These are phyloP conservation scores for Lepilemur ruficaudatus DNA, from an alignment of 2,797 vertebrate genomes.

Conservation along the genomic window DNA sequence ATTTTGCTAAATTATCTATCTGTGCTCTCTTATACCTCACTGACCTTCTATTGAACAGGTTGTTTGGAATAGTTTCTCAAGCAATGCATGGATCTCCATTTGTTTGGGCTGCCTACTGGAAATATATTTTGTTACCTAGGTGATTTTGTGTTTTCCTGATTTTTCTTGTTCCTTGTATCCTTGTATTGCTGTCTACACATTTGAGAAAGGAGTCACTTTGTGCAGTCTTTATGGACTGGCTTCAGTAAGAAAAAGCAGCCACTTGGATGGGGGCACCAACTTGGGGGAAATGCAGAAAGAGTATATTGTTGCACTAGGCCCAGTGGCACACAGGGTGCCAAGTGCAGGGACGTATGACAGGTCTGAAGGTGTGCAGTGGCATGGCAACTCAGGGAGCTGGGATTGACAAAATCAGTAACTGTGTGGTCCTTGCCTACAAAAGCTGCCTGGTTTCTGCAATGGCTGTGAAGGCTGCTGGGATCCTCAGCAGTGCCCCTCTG, in stretches of 20 bases:
- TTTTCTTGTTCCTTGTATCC: background rate
- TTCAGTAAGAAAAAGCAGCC: background rate
- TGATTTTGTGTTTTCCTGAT: background rate
- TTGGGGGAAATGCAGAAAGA: background rate
- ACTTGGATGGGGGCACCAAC: background rate
- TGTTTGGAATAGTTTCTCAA: background rate
- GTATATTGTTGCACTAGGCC: background rate
- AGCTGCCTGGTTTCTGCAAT: background rate
- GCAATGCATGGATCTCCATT: background rate
- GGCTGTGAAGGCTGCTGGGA: background rate
- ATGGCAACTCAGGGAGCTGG: too few species aligned
- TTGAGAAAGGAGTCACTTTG: background rate
- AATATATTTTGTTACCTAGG: background rate
- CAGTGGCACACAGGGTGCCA: background rate
- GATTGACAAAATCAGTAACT: background rate
- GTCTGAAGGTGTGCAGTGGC: background rate
- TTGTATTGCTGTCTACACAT: background rate
- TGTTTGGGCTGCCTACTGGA: background rate
- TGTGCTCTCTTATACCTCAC: background rate
- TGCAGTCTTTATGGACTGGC: background rate
- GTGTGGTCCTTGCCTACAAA: background rate
- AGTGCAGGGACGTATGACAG: background rate
- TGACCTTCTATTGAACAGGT: background rate
- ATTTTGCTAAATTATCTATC: background rate
- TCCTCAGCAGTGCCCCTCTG: background rate